Conservation (phyloP, 1,140 invertebrate genomes). For the Drosophila aff. region DNA sequence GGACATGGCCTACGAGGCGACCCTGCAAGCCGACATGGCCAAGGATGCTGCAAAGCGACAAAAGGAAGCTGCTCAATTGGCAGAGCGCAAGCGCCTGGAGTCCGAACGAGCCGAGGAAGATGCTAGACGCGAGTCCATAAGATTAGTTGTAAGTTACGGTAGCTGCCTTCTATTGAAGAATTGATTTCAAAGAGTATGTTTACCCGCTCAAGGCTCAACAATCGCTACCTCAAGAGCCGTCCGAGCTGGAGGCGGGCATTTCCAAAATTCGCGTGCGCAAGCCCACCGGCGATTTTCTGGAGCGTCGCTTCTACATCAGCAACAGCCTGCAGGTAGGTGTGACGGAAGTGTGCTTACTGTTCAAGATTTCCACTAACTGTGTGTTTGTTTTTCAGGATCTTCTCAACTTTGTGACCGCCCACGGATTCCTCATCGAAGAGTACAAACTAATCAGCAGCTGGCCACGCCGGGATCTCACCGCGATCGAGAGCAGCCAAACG, state of each 20-base stretch:
- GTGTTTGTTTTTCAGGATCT: conserved; percentile 87
- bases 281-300: conserved; percentile 90
- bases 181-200: neutral
- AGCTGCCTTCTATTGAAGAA: neutral
- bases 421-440: conserved; percentile 94
- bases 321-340: conserved; percentile 88
- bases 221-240: conserved; percentile 88
- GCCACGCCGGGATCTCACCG: conserved; percentile 95
- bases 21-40: conserved; percentile 95
- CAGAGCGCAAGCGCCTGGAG: conserved; percentile 89
- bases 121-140: conserved; percentile 88
- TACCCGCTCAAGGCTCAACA: conserved; percentile 85
- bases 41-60: conserved; percentile 93
- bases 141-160: conserved; percentile 65
- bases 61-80: conserved; percentile 89
- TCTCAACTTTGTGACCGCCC: conserved; percentile 93
- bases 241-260: conserved; percentile 86
- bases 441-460: conserved; percentile 96
- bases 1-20: conserved; percentile 96
- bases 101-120: conserved; percentile 89
- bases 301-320: conserved; percentile 89
- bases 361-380: neutral
- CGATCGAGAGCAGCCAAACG: conserved; percentile 90
- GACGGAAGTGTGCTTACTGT: neutral
- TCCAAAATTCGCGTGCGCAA: conserved; percentile 92